Evolutionary conservation across 2,888 invertebrate species (phyloP).

Genomic region (Clanis bilineata): DNA sequence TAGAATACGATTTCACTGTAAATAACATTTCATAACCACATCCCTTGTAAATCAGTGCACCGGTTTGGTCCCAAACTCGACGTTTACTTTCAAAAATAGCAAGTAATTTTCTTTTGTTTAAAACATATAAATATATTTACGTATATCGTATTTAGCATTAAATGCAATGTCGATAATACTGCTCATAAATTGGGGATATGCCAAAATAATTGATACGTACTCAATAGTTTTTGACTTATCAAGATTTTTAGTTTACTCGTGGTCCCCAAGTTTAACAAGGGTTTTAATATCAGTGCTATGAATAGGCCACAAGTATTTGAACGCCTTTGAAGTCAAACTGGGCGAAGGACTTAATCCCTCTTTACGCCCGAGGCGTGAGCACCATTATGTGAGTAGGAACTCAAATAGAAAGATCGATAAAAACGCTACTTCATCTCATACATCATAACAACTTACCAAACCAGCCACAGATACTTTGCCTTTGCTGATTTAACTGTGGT

Average conservation of each 20-base stretch:
- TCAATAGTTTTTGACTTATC: conserved; percentile 13
- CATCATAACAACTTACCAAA: conserved; percentile 28
- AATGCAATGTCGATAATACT: conserved; percentile 62
- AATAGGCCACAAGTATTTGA: neutral
- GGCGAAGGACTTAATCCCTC: neutral
- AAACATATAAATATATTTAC: conserved; percentile 58
- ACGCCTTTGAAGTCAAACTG: neutral
- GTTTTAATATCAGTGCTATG: neutral
- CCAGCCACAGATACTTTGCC: conserved; percentile 27
- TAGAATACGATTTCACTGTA: conserved; percentile 37
- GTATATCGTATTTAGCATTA: conserved; percentile 71
- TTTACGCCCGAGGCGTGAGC: neutral
- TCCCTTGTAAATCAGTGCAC: conserved; percentile 62
- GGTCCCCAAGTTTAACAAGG: conserved; percentile 11
- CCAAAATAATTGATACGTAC: conserved; percentile 66
- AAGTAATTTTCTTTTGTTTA: conserved; percentile 24
- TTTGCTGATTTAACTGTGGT: neutral
- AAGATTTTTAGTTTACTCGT: conserved; percentile 3
- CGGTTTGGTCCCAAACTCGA: conserved; percentile 74
- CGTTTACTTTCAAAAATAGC: conserved; percentile 27
- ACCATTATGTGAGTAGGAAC: conserved; percentile 9
- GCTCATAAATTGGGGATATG: conserved; percentile 64
- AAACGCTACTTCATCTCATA: conserved; percentile 3
- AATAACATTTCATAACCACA: conserved; percentile 53
- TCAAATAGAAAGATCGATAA: conserved; percentile 3